phyloP scores from a whole-genome alignment of 2,888 invertebrate species.

The Tetrapedia diversipes region DNA sequence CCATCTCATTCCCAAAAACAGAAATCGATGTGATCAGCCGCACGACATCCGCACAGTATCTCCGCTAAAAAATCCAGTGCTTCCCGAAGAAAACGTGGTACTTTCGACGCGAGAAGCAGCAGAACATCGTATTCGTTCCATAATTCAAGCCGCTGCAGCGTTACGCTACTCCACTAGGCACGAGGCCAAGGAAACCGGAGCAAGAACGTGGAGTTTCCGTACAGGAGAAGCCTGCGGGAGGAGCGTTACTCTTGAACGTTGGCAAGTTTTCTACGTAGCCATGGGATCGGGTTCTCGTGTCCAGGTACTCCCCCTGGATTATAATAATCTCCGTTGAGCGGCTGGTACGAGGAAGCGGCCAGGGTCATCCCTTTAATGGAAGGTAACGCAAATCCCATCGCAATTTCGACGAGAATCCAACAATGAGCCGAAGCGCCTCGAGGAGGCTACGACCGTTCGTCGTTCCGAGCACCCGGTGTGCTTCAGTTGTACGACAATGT shows the following conservation, averaged over 20 bases:
- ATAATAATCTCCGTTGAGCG: conserved; percentile 58
- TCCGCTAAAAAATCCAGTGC: too few species aligned
- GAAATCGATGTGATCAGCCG: too few species aligned
- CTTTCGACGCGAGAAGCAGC: too few species aligned
- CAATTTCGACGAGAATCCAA: conserved; percentile 60
- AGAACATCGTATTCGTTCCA: too few species aligned
- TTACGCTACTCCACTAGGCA: too few species aligned
- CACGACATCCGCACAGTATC: too few species aligned
- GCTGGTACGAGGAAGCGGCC: not conserved
- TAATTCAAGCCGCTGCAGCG: too few species aligned
- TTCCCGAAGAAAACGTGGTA: too few species aligned
- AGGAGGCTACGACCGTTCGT: conserved; percentile 28
- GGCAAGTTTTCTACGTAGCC: conserved; percentile 10
- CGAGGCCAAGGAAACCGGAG: too few species aligned
- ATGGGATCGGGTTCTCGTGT: not conserved
- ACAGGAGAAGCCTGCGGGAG: too few species aligned
- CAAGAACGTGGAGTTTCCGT: too few species aligned
- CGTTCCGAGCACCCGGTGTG: conserved; percentile 44
- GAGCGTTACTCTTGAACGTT: not conserved
- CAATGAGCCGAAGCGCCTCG: conserved; percentile 63
- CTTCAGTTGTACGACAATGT: conserved; percentile 47
- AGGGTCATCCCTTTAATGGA: conserved; percentile 42
- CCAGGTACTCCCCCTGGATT: conserved; percentile 25
- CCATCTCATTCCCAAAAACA: too few species aligned
- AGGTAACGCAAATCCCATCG: conserved; percentile 64